Evolutionary conservation across 2,797 vertebrate species (phyloP).

Genomic region (Eptatretus atami): DNA sequence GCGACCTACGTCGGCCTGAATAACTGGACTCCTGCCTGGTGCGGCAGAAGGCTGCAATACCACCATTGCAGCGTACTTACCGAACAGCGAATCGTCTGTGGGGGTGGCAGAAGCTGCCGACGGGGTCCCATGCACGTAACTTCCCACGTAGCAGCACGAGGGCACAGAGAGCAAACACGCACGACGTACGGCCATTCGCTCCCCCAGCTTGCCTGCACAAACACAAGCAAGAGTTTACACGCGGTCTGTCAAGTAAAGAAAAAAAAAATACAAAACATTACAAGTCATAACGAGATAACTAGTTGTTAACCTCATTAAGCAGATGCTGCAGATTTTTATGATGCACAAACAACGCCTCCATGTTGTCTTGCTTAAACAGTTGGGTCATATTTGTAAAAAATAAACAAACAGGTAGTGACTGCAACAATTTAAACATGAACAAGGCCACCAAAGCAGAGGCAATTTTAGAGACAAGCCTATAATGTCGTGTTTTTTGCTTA

Average conservation of each 20-base stretch:
- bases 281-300: not conserved
- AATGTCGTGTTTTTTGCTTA: too few relatives aligned
- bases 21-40: conserved; percentile 12
- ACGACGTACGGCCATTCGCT: not conserved
- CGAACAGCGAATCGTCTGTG: conserved; percentile 21
- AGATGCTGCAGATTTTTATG: too few relatives aligned
- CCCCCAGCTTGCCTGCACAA: not conserved
- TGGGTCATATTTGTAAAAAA: too few relatives aligned
- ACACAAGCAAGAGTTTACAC: not conserved
- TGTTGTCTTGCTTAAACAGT: too few relatives aligned
- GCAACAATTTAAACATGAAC: too few relatives aligned
- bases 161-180: not conserved
- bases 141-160: not conserved
- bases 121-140: not conserved
- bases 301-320: too few relatives aligned
- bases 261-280: not conserved
- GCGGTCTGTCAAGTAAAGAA: not conserved
- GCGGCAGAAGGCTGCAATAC: conserved; percentile 19
- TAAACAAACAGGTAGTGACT: too few relatives aligned
- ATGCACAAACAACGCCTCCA: too few relatives aligned
- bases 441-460: too few relatives aligned
- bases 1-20: conserved; percentile 22
- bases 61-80: conserved; percentile 43
- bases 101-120: conserved; percentile 11
- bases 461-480: too few relatives aligned